Evolutionary conservation across 2,888 invertebrate species (phyloP).

Genomic region (Tetragonisca angustula): DNA sequence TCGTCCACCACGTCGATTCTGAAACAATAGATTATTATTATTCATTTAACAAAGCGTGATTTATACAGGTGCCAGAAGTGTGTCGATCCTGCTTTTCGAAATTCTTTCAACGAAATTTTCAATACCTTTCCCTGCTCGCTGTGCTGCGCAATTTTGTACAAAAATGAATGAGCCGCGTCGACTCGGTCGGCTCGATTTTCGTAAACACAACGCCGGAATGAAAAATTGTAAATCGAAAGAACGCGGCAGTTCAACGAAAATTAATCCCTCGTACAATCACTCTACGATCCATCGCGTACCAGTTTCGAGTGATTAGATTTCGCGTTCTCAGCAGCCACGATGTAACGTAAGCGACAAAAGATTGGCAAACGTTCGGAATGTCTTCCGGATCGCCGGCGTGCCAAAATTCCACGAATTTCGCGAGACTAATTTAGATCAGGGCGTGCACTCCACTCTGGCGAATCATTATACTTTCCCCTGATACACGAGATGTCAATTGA

Average conservation of each 20-base stretch:
- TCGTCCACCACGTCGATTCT: neutral
- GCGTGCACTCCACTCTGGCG: conserved; percentile 25
- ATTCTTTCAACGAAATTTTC: no score
- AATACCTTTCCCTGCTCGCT: no score
- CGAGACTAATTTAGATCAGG: conserved; percentile 65
- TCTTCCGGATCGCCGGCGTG: conserved; percentile 63
- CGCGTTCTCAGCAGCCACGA: neutral
- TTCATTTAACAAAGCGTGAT: neutral
- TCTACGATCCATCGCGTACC: neutral
- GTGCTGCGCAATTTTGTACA: no score
- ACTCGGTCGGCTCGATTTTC: neutral
- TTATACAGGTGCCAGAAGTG: no score
- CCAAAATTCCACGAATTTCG: conserved; percentile 64
- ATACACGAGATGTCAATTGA: conserved; percentile 78
- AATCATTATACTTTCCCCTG: conserved; percentile 73
- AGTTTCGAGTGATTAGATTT: neutral
- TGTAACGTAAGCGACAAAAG: conserved; percentile 45
- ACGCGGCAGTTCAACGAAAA: neutral
- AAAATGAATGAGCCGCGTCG: neutral
- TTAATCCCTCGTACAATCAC: neutral
- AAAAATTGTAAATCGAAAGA: neutral
- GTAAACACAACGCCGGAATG: neutral
- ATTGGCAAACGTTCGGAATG: conserved; percentile 54
- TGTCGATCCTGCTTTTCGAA: no score
- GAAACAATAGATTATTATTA: neutral